These are phyloP conservation scores for Acrobasis consociella DNA, from an alignment of 2,888 invertebrate species.

Conservation along the genomic window DNA sequence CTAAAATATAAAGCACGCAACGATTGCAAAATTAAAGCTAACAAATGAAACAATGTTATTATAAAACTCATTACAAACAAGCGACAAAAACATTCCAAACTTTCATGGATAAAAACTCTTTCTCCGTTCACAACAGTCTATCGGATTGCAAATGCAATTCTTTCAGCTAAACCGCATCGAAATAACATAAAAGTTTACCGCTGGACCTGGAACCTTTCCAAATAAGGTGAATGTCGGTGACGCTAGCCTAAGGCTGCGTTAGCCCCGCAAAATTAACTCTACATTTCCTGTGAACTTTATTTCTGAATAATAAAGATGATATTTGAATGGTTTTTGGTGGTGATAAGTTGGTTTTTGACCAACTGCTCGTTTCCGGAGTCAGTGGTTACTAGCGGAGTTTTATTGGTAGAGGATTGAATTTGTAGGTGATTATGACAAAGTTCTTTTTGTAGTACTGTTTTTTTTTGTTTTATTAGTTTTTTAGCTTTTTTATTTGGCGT, in stretches of 20 bases:
- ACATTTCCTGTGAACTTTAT: conserved; percentile 40
- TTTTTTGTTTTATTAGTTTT: no score
- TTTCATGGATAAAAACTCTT: conserved; percentile 22
- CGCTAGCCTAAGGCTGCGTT: conserved; percentile 63
- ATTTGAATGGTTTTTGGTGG: conserved; percentile 38
- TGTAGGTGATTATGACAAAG: conserved; percentile 60
- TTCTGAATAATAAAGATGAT: conserved; percentile 42
- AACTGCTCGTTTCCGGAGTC: conserved; percentile 65
- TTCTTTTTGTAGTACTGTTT: conserved; percentile 32
- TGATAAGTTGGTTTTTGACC: conserved; percentile 45
- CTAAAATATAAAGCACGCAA: background rate
- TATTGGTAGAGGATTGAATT: conserved; percentile 70
- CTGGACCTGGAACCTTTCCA: conserved; percentile 73
- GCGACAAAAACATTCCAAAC: conserved; percentile 16
- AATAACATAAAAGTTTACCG: conserved; percentile 76
- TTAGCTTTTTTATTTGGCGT: background rate
- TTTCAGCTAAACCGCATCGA: conserved; percentile 71
- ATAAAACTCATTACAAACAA: conserved; percentile 18
- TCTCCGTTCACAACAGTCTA: conserved; percentile 40
- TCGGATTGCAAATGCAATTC: conserved; percentile 54
- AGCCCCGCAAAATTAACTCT: conserved; percentile 40
- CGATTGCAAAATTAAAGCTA: background rate
- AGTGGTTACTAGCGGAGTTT: conserved; percentile 61
- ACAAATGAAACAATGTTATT: conserved; percentile 10
- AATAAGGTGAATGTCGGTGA: conserved; percentile 78